These are phyloP conservation scores for Drosophila subquinaria DNA, from an alignment of 2,888 invertebrate species.

Conservation along the genomic window DNA sequence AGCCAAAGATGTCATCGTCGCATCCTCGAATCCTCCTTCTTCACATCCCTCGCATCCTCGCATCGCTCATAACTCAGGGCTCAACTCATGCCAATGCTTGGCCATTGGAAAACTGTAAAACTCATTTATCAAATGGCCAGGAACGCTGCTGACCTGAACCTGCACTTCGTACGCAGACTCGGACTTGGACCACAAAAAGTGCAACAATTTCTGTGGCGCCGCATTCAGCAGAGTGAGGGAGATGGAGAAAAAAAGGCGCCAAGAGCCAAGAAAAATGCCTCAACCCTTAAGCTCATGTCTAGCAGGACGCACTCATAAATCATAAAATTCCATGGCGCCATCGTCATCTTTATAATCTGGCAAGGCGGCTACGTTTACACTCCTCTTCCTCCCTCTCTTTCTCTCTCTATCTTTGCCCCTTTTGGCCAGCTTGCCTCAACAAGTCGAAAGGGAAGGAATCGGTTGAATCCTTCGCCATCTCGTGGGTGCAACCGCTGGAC, in stretches of 20 bases:
- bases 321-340: conserved; percentile 77
- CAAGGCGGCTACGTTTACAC: conserved; percentile 45
- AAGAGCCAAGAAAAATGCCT: conserved; percentile 50
- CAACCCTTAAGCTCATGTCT: conserved; percentile 38
- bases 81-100: conserved; percentile 40
- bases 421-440: background rate
- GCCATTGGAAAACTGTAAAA: conserved; percentile 68
- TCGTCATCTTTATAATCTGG: conserved; percentile 78
- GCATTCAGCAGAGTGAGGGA: conserved; percentile 18
- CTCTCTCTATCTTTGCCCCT: background rate
- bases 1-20: conserved; percentile 50
- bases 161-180: conserved; percentile 26
- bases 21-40: conserved; percentile 18
- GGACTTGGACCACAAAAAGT: conserved; percentile 58
- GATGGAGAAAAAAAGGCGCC: conserved; percentile 26
- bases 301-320: conserved; percentile 71
- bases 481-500: conserved; percentile 59
- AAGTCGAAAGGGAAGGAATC: conserved; percentile 11
- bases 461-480: conserved; percentile 26
- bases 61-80: conserved; percentile 64
- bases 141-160: conserved; percentile 56
- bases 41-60: conserved; percentile 22
- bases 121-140: conserved; percentile 76
- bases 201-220: conserved; percentile 64
- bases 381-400: background rate